Percentiles rank a stretch among this genome's conserved stretches.
These are phyloP conservation scores for Phorcus lineatus DNA, from an alignment of 2,888 invertebrate species.

Conservation along the genomic window DNA sequence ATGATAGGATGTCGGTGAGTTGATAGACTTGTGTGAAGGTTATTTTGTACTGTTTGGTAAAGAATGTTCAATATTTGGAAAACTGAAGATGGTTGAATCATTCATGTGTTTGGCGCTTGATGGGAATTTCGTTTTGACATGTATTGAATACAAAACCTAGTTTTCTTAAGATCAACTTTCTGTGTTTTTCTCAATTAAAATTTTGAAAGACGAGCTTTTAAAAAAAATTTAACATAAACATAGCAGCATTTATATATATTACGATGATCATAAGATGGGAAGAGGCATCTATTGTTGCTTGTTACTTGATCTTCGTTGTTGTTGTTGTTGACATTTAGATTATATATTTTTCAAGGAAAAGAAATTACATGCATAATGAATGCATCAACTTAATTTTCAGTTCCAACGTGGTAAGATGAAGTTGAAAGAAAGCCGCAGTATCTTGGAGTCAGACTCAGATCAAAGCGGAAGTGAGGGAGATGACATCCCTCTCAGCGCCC, in stretches of 20 bases:
- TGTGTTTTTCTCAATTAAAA: neutral
- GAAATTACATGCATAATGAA: no score
- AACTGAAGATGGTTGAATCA: neutral
- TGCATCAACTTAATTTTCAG: neutral
- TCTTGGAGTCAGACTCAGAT: neutral
- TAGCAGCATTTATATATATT: no score
- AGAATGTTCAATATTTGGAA: neutral
- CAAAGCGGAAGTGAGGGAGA: conserved; percentile 66
- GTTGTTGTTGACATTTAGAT: neutral
- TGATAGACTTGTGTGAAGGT: neutral
- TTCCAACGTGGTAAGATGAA: conserved; percentile 12
- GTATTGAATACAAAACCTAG: neutral
- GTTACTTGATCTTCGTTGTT: neutral
- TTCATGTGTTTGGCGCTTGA: neutral
- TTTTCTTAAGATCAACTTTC: neutral
- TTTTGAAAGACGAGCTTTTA: no score
- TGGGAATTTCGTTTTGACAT: neutral
- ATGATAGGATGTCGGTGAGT: conserved; percentile 24
- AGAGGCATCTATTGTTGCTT: neutral
- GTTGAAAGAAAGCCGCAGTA: neutral
- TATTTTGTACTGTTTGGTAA: neutral
- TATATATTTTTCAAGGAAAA: no score
- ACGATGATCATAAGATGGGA: no score
- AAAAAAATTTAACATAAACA: no score
- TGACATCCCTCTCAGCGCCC: conserved; percentile 66